A percentile compares a stretch with the other conserved stretches of the same genome.
Conservation (phyloP, 1,140 invertebrate species). For the Heliconius melpomene region DNA sequence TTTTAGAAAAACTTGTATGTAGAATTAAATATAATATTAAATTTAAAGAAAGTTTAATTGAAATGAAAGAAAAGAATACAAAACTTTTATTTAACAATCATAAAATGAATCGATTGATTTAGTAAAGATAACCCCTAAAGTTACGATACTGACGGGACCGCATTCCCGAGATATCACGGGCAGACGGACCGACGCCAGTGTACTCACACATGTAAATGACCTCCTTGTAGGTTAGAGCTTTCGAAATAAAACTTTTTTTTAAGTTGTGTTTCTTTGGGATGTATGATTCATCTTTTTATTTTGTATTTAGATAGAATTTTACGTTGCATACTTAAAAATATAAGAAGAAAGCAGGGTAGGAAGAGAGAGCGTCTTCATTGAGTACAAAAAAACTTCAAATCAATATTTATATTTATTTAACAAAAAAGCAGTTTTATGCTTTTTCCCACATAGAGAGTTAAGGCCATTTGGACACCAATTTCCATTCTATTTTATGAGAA, state of each 20-base stretch:
- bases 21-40: neutral
- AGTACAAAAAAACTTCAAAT: no score
- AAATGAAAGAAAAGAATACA: neutral
- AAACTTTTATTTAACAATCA: neutral
- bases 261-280: neutral
- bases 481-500: neutral
- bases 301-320: neutral
- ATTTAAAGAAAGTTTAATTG: neutral
- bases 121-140: neutral
- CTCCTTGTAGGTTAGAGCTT: conserved; percentile 13
- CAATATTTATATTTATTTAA: no score
- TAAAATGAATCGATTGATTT: conserved; percentile 16
- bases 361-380: no score
- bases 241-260: neutral
- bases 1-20: neutral
- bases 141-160: conserved; percentile 40
- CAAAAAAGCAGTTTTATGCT: no score
- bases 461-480: neutral
- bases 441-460: neutral
- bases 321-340: neutral
- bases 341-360: no score
- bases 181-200: conserved; percentile 56
- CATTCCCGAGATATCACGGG: conserved; percentile 52
- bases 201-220: conserved; percentile 21
- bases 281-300: neutral